Conservation (phyloP, 1,140 invertebrate genomes). For the Dufourea novaeangliae region DNA sequence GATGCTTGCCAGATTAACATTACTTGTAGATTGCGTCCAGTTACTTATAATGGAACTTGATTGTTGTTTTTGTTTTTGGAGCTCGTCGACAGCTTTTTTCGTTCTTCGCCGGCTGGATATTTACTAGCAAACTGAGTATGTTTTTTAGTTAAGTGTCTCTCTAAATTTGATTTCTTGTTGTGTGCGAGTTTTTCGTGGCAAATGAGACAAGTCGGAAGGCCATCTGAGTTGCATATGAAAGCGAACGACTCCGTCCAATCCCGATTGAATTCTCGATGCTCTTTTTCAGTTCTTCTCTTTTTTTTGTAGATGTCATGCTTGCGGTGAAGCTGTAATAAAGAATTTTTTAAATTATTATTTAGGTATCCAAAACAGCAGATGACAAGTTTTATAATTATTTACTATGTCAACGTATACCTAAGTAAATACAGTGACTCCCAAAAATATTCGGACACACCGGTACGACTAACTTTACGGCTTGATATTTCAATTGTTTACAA, state of each 20-base stretch:
- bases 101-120: constrained; percentile 61
- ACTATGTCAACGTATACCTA: constrained; percentile 12
- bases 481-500: too few relatives aligned
- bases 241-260: constrained; percentile 19
- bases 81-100: constrained; percentile 71
- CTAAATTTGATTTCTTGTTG: constrained; percentile 66
- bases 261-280: constrained; percentile 1
- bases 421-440: constrained; percentile 9
- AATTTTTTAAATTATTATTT: constrained; percentile 19
- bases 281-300: constrained; percentile 17
- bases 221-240: constrained; percentile 42
- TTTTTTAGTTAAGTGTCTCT: constrained; percentile 60
- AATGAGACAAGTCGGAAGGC: constrained; percentile 61
- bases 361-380: constrained; percentile 12
- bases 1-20: constrained; percentile 69
- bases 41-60: constrained; percentile 50
- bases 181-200: constrained; percentile 56
- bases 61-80: constrained; percentile 56
- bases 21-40: constrained; percentile 71
- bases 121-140: constrained; percentile 54
- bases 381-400: constrained; percentile 8
- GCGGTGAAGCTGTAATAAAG: neutral
- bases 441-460: too few relatives aligned
- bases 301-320: constrained; percentile 4
- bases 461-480: too few relatives aligned